Percentiles rank a stretch among this genome's conserved stretches.
These are phyloP conservation scores for Parnassius orleans DNA, from an alignment of 2,888 invertebrate species.

Conservation along the genomic window DNA sequence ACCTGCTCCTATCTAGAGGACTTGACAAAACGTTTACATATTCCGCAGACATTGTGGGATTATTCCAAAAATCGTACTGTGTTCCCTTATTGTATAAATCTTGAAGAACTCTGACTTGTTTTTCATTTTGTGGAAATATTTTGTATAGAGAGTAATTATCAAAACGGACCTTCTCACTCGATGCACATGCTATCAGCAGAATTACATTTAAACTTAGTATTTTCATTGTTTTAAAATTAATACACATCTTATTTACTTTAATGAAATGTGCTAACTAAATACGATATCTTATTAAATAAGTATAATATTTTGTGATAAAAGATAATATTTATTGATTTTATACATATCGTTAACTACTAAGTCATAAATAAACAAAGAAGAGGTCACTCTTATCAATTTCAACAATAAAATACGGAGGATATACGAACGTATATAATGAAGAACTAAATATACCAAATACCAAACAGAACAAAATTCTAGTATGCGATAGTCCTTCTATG, in stretches of 20 bases:
- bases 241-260: constrained; percentile 11
- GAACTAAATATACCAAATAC: too few species aligned
- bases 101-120: constrained; percentile 72
- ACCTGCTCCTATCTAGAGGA: constrained; percentile 52
- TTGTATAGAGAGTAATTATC: constrained; percentile 77
- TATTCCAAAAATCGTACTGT: constrained; percentile 72
- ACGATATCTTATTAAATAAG: constrained; percentile 10
- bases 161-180: constrained; percentile 50
- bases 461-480: too few species aligned
- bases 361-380: too few species aligned
- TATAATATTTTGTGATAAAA: constrained; percentile 5
- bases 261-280: constrained; percentile 7
- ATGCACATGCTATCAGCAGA: constrained; percentile 23
- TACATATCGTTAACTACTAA: neutral
- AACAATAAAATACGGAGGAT: too few species aligned
- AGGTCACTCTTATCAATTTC: too few species aligned
- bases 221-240: constrained; percentile 6
- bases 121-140: constrained; percentile 67
- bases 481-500: too few species aligned
- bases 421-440: too few species aligned
- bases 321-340: constrained; percentile 4
- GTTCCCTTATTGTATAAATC: constrained; percentile 60
- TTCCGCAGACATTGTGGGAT: constrained; percentile 48
- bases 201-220: constrained; percentile 8
- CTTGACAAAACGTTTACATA: constrained; percentile 67